Conservation (phyloP, 2,113 vertebrate genomes). For the Podocnemis expansa region DNA sequence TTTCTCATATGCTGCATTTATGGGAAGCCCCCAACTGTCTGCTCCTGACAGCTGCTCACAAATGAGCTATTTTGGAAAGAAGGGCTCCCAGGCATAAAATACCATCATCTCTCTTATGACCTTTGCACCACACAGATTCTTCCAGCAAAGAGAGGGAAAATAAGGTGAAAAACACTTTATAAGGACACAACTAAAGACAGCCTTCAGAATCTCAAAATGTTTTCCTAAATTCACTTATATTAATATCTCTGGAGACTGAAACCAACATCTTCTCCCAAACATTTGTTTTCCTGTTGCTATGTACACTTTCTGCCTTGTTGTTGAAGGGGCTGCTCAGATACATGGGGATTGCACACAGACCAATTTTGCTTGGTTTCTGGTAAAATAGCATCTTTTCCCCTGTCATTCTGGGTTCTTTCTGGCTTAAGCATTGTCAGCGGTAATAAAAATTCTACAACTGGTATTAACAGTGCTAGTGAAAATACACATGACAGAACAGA, state of each 20-base stretch:
- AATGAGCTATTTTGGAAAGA: neutral
- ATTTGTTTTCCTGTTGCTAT: fast-evolving
- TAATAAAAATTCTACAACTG: neutral
- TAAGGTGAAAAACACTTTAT: fast-evolving
- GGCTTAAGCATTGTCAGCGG: neutral
- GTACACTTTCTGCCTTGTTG: fast-evolving
- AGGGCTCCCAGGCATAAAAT: neutral
- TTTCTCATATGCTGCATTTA: neutral
- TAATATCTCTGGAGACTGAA: neutral
- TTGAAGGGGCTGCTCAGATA: fast-evolving
- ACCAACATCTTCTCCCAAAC: fast-evolving
- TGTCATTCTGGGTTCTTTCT: fast-evolving
- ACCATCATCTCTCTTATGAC: neutral
- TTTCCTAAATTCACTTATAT: neutral
- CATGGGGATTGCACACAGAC: neutral
- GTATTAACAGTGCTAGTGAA: neutral
- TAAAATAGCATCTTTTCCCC: neutral
- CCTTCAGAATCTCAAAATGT: neutral
- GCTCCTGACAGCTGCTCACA: neutral
- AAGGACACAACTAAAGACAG: neutral
- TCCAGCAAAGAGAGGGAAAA: neutral
- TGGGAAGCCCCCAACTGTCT: neutral
- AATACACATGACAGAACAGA: neutral
- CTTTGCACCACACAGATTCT: neutral
- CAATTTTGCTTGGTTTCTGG: neutral